Base-by-base conservation (phyloP, 2,888 invertebrate species). In the Thera obeliscata region DNA sequence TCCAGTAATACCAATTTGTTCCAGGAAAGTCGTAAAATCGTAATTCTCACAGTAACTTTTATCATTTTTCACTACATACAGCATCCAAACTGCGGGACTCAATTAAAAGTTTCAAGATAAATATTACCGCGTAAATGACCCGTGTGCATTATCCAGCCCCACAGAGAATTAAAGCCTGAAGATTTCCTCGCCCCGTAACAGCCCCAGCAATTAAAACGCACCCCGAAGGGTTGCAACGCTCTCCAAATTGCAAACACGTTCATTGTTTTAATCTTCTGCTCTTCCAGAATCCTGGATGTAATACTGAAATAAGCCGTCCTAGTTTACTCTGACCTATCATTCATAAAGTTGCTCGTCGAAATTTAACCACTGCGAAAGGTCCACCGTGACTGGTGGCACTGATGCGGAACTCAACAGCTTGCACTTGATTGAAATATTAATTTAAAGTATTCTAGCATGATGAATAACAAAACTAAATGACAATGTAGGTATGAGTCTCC, bases 181-280 rank as follows among this genome's bases (percentile, higher is more conserved):
- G 85, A 84, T 86, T 87, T 81, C 72, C 77, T 73, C 76, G 76
- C 76, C 78, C 81, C 83, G 81, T 69, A 74, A 74, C 83, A 81
- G 86, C 88, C 90, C 89, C 80, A 88, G 91, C 91, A 92, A 92
- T 92, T 91, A 91, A 89, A 90, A 89, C 89, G 90, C 90, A 89
- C 87, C 22, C 88, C 88, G 82, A 90, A 91, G 91, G 91, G 91
- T 89, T 91, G 91, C 91, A 91, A 80, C 86, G 86, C 83, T 87
- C 86, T 87, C 85, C 76, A 84, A 87, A 92, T 92, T 91, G 87
- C 90, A 89, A 89, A 89, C 92, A 91, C 91, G 91, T 91, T 84
- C 91, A 90, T 92, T 91, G 91, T 91, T 91, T 91, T 91, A 91
- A 91, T 91, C 87, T 88, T 83, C 88, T 87, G 77, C 81, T 80